phyloP scores from a whole-genome alignment of 2,888 invertebrate species.

The Andrena dorsata region DNA sequence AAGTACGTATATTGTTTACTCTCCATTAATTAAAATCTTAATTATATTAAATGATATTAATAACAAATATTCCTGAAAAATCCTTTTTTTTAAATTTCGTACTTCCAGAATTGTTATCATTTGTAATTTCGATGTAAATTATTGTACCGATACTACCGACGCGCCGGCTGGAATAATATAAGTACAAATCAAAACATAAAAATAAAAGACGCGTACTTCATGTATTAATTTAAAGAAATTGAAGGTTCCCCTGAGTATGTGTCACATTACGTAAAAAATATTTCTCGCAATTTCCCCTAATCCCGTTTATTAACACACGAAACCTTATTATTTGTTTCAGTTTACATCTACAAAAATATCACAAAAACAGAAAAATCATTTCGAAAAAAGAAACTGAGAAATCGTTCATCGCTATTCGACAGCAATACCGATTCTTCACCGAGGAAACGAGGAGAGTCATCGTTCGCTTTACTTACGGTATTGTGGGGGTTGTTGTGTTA shows the following conservation, averaged over 20 bases:
- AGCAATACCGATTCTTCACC: conserved; percentile 47
- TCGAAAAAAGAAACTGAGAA: conserved; percentile 50
- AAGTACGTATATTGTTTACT: background rate
- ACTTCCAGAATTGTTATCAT: background rate
- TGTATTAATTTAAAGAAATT: conserved; percentile 48
- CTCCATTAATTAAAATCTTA: background rate
- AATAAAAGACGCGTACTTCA: conserved; percentile 62
- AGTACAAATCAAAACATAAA: conserved; percentile 33
- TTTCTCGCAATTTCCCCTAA: background rate
- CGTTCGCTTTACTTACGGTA: conserved; percentile 2
- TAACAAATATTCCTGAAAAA: background rate
- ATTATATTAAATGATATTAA: background rate
- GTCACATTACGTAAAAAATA: conserved; percentile 24
- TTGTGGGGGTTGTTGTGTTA: background rate
- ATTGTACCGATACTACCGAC: background rate
- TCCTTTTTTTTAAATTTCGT: background rate
- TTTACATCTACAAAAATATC: conserved; percentile 34
- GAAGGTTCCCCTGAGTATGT: conserved; percentile 56
- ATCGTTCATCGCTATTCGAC: conserved; percentile 72
- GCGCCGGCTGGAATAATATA: background rate
- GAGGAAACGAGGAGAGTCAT: conserved; percentile 24
- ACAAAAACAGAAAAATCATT: conserved; percentile 42
- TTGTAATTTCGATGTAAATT: background rate
- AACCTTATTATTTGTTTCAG: conserved; percentile 31
- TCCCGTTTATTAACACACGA: background rate